Conservation (phyloP, 2,797 vertebrate genomes). For the Pitangus sulphuratus region DNA sequence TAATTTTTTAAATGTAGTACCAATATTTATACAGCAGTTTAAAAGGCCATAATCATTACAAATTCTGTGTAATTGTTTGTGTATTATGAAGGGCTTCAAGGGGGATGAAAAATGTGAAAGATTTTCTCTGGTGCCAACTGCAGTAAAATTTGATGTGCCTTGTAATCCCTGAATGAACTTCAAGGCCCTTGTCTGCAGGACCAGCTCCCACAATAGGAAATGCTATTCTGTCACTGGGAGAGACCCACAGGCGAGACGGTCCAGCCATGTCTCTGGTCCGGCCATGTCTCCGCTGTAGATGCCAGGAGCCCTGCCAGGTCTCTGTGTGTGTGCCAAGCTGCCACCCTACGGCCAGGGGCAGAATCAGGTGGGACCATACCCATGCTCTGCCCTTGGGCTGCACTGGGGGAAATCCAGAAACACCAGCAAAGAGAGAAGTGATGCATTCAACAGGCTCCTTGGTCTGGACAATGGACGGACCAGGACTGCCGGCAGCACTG, state of each 20-base stretch:
- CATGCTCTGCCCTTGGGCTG: neutral
- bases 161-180: neutral
- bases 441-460: neutral
- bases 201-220: neutral
- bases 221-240: fast-evolving
- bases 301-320: neutral
- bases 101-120: neutral
- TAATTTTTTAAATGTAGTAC: neutral
- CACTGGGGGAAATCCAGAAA: neutral
- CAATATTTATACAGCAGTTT: neutral
- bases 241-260: neutral
- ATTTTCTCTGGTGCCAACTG: neutral
- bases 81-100: neutral
- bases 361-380: neutral
- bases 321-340: neutral
- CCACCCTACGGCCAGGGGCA: fast-evolving
- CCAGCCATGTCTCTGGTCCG: neutral
- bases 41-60: neutral
- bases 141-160: neutral
- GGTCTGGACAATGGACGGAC: neutral
- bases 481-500: neutral
- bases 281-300: neutral
- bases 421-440: neutral
- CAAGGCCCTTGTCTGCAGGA: neutral
- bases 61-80: neutral